Base-by-base conservation (phyloP, 2,888 invertebrate genomes). In the Tillus elongatus region DNA sequence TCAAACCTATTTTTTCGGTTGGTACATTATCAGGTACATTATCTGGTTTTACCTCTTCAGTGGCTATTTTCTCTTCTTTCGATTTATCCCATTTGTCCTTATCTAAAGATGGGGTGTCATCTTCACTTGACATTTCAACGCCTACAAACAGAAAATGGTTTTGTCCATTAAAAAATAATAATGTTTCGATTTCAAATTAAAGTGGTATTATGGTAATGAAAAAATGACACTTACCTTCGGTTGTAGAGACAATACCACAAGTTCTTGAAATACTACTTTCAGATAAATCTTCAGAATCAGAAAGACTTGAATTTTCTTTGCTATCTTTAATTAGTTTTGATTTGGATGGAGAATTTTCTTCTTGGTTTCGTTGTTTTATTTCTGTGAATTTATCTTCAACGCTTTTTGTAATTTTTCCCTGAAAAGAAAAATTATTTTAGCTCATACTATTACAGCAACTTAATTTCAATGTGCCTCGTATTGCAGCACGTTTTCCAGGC, bases 381-480 rank as follows among this genome's bases (percentile, higher is more conserved):
- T 76, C 75, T 6, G 77, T 79, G 39, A 82, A 69, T 66, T 81
- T 83, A 42, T 82, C 83, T 57, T 84, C 83, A 32, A 84, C 82
- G 24, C 82, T 82, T 57, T 82, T 83, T 26, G 82, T 77, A 43
- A 84, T 77, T 65, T 82, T 82, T 33, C 78, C 82, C 60, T 64
- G 39, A 6, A 54, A 35, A 29, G 6, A 19, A 6, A 19, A 19
- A n/a, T 19, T 19, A 19, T 8, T 19, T 6, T 8, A 6, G 24
- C 24, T 19, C 6, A 19, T 8, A 19, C 6, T 19, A 8, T 19
- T 19, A 19, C 24, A n/a, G n/a, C 6, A 19, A 19, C 6, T 19
- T 19, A 28, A 35, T 30, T 30, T 30, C 28, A 33, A 33, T 2
- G 16, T 15, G 6, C 6, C 24, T 6, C 6, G n/a, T 19, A 19